phyloP scores from a whole-genome alignment of 1,140 invertebrate genomes.

The Drosophila kohkoa region DNA sequence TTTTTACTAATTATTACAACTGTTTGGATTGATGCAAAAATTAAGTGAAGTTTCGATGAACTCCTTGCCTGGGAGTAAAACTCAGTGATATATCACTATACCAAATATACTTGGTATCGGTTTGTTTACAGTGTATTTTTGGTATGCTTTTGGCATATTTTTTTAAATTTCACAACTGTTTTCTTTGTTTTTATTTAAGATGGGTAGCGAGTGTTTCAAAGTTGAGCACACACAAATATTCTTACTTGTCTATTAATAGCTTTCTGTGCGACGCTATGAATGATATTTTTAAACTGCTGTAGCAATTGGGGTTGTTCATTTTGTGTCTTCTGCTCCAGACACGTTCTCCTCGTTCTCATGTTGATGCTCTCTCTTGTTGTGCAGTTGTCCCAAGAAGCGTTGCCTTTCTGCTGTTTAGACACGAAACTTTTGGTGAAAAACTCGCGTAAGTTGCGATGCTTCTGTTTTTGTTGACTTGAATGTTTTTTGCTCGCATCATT shows the following conservation, averaged over 20 bases:
- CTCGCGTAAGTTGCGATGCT: slow-evolving; percentile 34
- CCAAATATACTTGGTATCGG: too few species aligned
- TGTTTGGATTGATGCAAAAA: too few species aligned
- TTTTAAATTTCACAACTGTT: too few species aligned
- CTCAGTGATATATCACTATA: too few species aligned
- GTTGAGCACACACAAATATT: too few species aligned
- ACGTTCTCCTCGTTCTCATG: not conserved
- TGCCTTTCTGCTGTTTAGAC: slow-evolving; percentile 42
- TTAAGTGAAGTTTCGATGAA: too few species aligned
- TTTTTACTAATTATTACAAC: too few species aligned
- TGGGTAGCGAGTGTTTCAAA: too few species aligned
- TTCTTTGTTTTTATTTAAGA: too few species aligned
- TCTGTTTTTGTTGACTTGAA: slow-evolving; percentile 27
- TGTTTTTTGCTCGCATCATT: slow-evolving; percentile 49
- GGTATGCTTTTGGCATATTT: too few species aligned
- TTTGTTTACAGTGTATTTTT: too few species aligned
- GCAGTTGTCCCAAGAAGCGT: slow-evolving; percentile 11
- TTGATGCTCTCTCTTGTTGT: not conserved
- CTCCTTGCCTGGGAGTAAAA: too few species aligned
- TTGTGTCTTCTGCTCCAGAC: not conserved
- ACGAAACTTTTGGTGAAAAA: slow-evolving; percentile 26
- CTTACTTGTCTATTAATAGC: slow-evolving; percentile 16
- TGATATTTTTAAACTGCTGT: slow-evolving; percentile 20
- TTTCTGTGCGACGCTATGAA: slow-evolving; percentile 15
- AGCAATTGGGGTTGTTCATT: slow-evolving; percentile 2